A percentile compares a stretch with the other conserved stretches of the same genome.
These are phyloP conservation scores for Hozukius guyotensis DNA, from an alignment of 2,797 vertebrate species.

Conservation along the genomic window DNA sequence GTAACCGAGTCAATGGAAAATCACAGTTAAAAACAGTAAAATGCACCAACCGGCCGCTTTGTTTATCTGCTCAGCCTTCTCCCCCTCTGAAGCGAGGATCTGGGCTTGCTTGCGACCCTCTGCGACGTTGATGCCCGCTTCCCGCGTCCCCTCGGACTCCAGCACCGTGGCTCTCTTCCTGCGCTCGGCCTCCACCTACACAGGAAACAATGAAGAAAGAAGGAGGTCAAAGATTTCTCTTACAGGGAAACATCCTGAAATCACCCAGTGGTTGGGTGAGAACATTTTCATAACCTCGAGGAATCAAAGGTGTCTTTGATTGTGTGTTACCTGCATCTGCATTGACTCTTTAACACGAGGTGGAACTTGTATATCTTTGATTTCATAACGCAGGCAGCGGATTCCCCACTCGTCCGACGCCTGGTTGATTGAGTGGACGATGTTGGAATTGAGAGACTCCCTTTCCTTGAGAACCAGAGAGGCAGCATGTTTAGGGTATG, in stretches of 20 bases:
- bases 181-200: slow-evolving; percentile 88
- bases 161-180: slow-evolving; percentile 88
- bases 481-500: neutral
- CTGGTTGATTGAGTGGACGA: slow-evolving; percentile 87
- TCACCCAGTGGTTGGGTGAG: neutral
- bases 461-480: slow-evolving; percentile 87
- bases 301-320: neutral
- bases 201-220: neutral
- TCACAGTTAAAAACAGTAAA: slow-evolving; percentile 8
- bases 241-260: slow-evolving; percentile 14
- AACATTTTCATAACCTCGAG: neutral
- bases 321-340: slow-evolving; percentile 96
- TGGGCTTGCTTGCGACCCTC: slow-evolving; percentile 88
- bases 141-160: slow-evolving; percentile 87
- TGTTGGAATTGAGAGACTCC: slow-evolving; percentile 92
- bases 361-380: slow-evolving; percentile 97
- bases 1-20: slow-evolving; percentile 11
- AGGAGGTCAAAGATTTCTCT: neutral
- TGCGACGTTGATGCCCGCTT: slow-evolving; percentile 88
- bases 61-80: slow-evolving; percentile 89
- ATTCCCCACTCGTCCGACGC: slow-evolving; percentile 90
- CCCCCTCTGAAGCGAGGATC: slow-evolving; percentile 89
- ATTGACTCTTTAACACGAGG: slow-evolving; percentile 92
- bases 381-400: slow-evolving; percentile 93
- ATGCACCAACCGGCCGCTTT: slow-evolving; percentile 82